Conservation (phyloP, 2,797 vertebrate genomes). For the Hemitrygon akajei region DNA sequence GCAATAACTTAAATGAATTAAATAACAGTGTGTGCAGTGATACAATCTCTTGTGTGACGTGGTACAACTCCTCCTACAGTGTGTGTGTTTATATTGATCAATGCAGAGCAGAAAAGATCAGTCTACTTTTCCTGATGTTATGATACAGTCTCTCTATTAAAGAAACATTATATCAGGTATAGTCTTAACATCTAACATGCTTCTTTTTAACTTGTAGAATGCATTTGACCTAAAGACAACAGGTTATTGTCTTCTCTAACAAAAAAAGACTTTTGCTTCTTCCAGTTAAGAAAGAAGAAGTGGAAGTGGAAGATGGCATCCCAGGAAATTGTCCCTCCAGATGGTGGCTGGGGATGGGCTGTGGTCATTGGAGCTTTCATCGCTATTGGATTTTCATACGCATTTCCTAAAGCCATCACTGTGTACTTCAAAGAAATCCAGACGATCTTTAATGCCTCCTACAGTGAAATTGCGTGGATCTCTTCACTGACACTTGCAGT, state of each 20-base stretch:
- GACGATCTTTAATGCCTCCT: slow-evolving; percentile 75
- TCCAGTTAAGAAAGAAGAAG: slow-evolving; percentile 46
- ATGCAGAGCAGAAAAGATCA: slow-evolving; percentile 19
- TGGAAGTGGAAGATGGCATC: slow-evolving; percentile 64
- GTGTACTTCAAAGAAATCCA: slow-evolving; percentile 97
- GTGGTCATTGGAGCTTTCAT: slow-evolving; percentile 84
- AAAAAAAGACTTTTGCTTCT: slow-evolving; percentile 31
- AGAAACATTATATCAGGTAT: not conserved
- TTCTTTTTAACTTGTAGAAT: not conserved
- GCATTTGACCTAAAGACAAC: not conserved
- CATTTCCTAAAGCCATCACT: slow-evolving; percentile 90
- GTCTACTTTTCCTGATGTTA: not conserved
- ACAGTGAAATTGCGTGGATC: slow-evolving; percentile 92
- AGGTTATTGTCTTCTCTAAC: not conserved
- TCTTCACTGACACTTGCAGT: slow-evolving; percentile 95
- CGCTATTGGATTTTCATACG: slow-evolving; percentile 96
- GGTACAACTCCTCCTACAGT: slow-evolving; percentile 21
- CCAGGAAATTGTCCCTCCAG: slow-evolving; percentile 65
- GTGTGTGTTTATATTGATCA: slow-evolving; percentile 33
- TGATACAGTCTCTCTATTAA: not conserved
- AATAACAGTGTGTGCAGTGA: not conserved
- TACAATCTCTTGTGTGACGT: slow-evolving; percentile 16
- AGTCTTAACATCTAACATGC: not conserved
- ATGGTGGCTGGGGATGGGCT: slow-evolving; percentile 93
- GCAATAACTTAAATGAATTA: slow-evolving; percentile 19